phyloP scores from a whole-genome alignment of 2,797 vertebrate genomes.

The Ctenochaetus hawaiiensis region DNA sequence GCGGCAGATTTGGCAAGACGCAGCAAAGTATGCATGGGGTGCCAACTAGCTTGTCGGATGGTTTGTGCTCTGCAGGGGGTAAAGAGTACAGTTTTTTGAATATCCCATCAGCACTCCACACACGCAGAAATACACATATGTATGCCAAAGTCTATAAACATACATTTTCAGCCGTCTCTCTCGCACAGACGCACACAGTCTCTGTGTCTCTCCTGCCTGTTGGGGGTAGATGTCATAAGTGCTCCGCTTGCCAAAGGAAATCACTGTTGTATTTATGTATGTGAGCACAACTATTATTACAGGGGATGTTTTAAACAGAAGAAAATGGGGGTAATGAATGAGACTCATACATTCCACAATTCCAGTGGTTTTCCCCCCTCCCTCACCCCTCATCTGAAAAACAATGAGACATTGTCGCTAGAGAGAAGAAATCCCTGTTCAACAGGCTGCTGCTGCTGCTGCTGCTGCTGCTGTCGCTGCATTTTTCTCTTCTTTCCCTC shows the following conservation, averaged over 20 bases:
- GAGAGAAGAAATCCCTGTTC: conserved; percentile 65
- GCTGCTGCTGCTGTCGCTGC: conserved; percentile 21
- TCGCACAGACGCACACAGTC: conserved; percentile 49
- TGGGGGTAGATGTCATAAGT: conserved; percentile 64
- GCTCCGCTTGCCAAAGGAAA: conserved; percentile 70
- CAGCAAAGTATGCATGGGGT: conserved; percentile 1
- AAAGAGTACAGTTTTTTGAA: conserved; percentile 36
- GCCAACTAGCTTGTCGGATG: conserved; percentile 50
- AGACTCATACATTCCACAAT: conserved; percentile 73
- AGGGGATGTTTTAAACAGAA: conserved; percentile 58
- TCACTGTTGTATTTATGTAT: conserved; percentile 68
- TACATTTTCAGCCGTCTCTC: conserved; percentile 36
- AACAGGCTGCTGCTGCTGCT: conserved; percentile 26
- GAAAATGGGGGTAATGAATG: conserved; percentile 67
- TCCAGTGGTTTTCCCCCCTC: conserved; percentile 62
- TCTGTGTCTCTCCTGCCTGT: conserved; percentile 52
- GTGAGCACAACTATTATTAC: conserved; percentile 73
- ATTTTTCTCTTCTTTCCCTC: conserved; percentile 39
- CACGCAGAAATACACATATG: conserved; percentile 59
- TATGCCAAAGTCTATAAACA: conserved; percentile 48
- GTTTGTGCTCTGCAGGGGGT: conserved; percentile 39
- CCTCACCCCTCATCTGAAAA: conserved; percentile 41
- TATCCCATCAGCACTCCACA: conserved; percentile 42
- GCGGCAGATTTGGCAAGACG: conserved; percentile 45
- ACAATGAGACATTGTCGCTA: conserved; percentile 80